Evolutionary conservation across 2,113 vertebrate genomes (phyloP), one percentile per base, ranked within the genome.

Genomic region (Naja naja): DNA sequence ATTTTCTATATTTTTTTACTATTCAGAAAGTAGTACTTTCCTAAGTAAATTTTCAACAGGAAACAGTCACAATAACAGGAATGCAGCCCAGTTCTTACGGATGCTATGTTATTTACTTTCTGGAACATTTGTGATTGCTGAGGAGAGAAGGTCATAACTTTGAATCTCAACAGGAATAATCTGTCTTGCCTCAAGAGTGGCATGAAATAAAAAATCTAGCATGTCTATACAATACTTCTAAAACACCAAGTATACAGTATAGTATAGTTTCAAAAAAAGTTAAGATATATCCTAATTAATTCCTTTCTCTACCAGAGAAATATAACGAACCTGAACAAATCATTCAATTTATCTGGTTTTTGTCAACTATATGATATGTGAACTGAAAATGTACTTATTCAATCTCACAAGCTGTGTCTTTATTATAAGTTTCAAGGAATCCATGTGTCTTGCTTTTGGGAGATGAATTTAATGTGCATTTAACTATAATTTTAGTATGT

Each of bases 51-150:
- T 39, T 92, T 88, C 74, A 92, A 92, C 55, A 88, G 58, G 91
- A 88, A 92, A 89, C 87, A 43, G 58, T 74, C 47, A 88, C 91
- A 92, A 88, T 89, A 92, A 43, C 87, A 88, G 86, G 47, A 89
- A 54, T 39, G 25, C 58, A 89, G 60, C 88, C 34, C 22, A 74
- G 34, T 54, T 92, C 34, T 89, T 92, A 88, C n/a, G 49, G 34
- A 92, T 92, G 60, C 20, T 69, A 87, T 47, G 47, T 53, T 89
- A 92, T 69, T 64, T 69, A 60, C 34, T 55, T 34, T 25, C 54
- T 92, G 87, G 58, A 89, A 92, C 81, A 91, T 87, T 58, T 91
- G 54, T 91, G 54, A 10, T 43, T 58, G 54, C 39, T 60, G 39
- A 49, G 81, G 54, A 87, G 74, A 12, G 43, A 43, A 89, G 87